Base-by-base conservation (phyloP, 2,113 vertebrate species). In the Chamaea fasciata region DNA sequence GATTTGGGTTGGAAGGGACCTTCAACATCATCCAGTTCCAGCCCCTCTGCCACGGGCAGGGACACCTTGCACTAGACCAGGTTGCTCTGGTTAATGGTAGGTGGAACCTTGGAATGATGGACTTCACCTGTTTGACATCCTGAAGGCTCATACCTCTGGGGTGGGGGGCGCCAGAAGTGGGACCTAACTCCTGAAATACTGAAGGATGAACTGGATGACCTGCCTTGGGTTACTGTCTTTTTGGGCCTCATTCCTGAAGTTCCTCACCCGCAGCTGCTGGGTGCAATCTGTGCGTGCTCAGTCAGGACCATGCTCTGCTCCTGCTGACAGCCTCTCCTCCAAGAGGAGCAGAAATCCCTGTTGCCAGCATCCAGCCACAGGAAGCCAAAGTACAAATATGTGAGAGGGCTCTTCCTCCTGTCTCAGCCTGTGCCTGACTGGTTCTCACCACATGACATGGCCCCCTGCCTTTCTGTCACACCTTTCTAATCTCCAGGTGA, bases 331-430 rank as follows among this genome's bases (percentile, higher is more conserved):
- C 10, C 39, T 65, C 57, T 93, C 18, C 46, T 74, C 55, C 0
- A 0, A 50, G 47, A 47, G 41, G 37, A 76, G 59, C 71, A 88
- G 37, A 84, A 89, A 42, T 67, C 42, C 41, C 37, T 70, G 12
- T 19, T 13, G n/a, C 17, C 39, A 63, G 10, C 3, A 2, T 13
- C 28, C 3, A 1, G 5, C 9, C 23, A 44, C 35, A 46, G 1
- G 0, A 41, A 28, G 30, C 13, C 28, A 20, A 53, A 26, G 27
- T 10, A 44, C 2, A 21, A 16, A 10, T 0, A 0, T 3, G 11
- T 63, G 65, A 75, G 52, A 37, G 31, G 35, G 31, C 7, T 75
- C 30, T 56, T 87, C 49, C 44, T 75, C 37, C 23, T 55, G 22
- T 35, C 73, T 87, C 78, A 41, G 53, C n/a, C 60, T 0, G 0